These are phyloP conservation scores for Leptobrachium leishanense DNA, from an alignment of 2,113 vertebrate species.

Conservation along the genomic window DNA sequence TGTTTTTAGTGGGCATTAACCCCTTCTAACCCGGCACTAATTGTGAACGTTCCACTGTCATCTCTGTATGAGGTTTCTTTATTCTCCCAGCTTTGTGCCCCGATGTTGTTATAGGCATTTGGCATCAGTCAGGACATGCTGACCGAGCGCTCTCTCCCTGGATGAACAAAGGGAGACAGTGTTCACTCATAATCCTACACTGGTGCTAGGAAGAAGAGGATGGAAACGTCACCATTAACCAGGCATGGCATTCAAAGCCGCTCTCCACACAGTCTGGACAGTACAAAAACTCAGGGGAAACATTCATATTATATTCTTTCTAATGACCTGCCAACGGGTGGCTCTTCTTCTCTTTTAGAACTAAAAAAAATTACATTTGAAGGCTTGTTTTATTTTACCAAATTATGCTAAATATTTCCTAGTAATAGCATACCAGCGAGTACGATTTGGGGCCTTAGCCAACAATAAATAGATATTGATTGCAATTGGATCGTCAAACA, in stretches of 20 bases:
- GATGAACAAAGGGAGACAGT: slow-evolving; percentile 29
- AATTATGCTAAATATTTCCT: too few species aligned
- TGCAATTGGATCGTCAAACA: too few species aligned
- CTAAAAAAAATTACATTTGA: too few species aligned
- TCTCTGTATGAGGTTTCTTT: slow-evolving; percentile 5
- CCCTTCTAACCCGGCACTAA: background rate
- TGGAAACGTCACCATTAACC: slow-evolving; percentile 4
- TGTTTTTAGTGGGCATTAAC: background rate
- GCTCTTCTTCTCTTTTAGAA: too few species aligned
- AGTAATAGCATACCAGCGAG: too few species aligned
- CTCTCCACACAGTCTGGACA: background rate
- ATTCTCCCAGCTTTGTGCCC: slow-evolving; percentile 13
- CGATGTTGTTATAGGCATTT: slow-evolving; percentile 26
- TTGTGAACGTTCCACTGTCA: background rate
- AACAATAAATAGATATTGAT: too few species aligned
- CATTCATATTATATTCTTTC: too few species aligned
- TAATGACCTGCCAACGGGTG: too few species aligned
- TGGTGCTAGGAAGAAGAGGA: slow-evolving; percentile 20
- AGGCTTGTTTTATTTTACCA: too few species aligned
- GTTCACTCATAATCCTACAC: slow-evolving; percentile 35
- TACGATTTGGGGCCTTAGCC: too few species aligned
- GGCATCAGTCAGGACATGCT: slow-evolving; percentile 38
- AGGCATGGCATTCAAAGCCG: background rate
- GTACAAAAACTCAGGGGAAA: too few species aligned
- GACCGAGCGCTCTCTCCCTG: slow-evolving; percentile 20